Evolutionary conservation across 2,888 invertebrate genomes (phyloP).

Genomic region (Carabus problematicus): DNA sequence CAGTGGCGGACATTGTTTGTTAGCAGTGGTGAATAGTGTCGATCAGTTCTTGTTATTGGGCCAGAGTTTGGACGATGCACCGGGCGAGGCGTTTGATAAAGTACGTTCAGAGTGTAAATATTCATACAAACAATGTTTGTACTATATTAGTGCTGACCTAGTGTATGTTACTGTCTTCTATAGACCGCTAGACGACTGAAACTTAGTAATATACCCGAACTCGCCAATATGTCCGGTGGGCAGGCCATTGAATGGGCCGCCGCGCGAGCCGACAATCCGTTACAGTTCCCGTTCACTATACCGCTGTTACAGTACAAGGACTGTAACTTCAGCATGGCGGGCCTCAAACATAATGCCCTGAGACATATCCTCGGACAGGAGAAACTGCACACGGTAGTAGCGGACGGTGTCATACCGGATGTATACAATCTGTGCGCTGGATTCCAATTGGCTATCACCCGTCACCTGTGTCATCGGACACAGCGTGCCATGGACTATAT

Average conservation of each 20-base stretch:
- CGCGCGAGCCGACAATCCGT: conserved; percentile 66
- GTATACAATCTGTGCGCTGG: conserved; percentile 85
- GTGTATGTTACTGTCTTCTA: not conserved
- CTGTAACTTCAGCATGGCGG: conserved; percentile 93
- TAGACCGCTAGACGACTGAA: conserved; percentile 84
- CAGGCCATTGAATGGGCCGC: conserved; percentile 86
- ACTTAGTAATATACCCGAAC: conserved; percentile 77
- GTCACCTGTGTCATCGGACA: conserved; percentile 82
- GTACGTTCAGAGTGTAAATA: conserved; percentile 58
- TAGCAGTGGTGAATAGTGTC: conserved; percentile 76
- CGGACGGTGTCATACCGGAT: conserved; percentile 76
- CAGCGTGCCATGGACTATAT: conserved; percentile 84
- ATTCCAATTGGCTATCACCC: conserved; percentile 75
- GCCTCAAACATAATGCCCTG: conserved; percentile 71
- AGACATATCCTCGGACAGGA: conserved; percentile 68
- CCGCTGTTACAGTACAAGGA: conserved; percentile 71
- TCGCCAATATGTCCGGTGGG: conserved; percentile 80
- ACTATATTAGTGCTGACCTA: not conserved
- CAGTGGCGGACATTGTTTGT: conserved; percentile 92
- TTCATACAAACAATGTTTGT: no score
- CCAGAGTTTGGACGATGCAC: conserved; percentile 81
- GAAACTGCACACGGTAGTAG: conserved; percentile 63
- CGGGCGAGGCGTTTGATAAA: conserved; percentile 95
- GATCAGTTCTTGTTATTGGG: conserved; percentile 84
- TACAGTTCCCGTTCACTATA: conserved; percentile 70